Percentiles rank a stretch among this genome's conserved stretches.
These are phyloP conservation scores for Molorchus minor DNA, from an alignment of 2,888 invertebrate species.

Conservation along the genomic window DNA sequence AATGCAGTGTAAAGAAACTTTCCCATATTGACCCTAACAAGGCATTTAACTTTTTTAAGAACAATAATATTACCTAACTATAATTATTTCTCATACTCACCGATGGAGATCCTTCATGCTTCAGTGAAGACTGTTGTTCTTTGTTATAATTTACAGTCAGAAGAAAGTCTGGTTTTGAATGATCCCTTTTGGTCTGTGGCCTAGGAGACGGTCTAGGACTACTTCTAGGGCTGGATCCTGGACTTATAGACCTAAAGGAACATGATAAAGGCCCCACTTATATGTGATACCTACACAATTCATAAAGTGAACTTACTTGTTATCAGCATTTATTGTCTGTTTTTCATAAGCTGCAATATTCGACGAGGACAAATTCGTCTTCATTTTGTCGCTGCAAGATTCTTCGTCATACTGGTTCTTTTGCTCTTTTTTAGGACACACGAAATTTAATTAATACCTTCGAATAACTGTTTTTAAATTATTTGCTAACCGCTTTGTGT, in stretches of 20 bases:
- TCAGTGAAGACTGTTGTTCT: slow-evolving; percentile 38
- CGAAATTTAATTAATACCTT: slow-evolving; percentile 2
- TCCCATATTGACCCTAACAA: too few relatives aligned
- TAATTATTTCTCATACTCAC: slow-evolving; percentile 46
- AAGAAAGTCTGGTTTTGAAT: slow-evolving; percentile 53
- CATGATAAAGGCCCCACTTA: not conserved
- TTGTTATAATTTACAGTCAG: slow-evolving; percentile 49
- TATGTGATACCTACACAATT: slow-evolving; percentile 8
- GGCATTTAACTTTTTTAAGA: too few relatives aligned
- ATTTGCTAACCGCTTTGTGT: slow-evolving; percentile 2
- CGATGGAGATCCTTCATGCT: slow-evolving; percentile 52
- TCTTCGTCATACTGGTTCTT: slow-evolving; percentile 27
- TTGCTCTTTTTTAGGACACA: slow-evolving; percentile 5
- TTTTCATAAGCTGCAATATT: slow-evolving; percentile 45
- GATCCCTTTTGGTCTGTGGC: slow-evolving; percentile 58
- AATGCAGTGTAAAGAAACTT: too few relatives aligned
- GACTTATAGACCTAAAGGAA: slow-evolving; percentile 55
- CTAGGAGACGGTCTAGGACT: slow-evolving; percentile 67
- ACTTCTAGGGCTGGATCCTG: slow-evolving; percentile 62
- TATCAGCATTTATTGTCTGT: slow-evolving; percentile 38
- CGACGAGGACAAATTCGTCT: slow-evolving; percentile 47
- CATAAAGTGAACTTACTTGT: slow-evolving; percentile 30
- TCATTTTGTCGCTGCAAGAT: slow-evolving; percentile 41
- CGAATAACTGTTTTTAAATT: not conserved
- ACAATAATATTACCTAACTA: not conserved